phyloP scores from a whole-genome alignment of 2,797 vertebrate species.

The Danio albolineatus region DNA sequence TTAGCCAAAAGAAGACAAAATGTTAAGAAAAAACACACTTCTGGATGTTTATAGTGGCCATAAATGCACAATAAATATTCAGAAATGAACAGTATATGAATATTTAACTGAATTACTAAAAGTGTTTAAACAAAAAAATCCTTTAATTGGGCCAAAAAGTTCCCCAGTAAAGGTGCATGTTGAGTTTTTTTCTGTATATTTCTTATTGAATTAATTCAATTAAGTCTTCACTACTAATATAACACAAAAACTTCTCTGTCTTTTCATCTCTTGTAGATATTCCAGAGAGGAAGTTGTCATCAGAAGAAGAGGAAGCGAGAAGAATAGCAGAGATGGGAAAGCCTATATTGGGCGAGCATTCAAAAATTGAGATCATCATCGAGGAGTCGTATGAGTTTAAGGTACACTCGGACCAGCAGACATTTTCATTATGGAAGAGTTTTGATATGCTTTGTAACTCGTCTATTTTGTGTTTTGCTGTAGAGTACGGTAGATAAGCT shows the following conservation, averaged over 20 bases:
- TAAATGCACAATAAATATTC: too few relatives aligned
- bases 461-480: slow-evolving; percentile 1
- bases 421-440: not conserved
- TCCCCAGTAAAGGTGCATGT: not conserved
- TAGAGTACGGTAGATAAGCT: slow-evolving; percentile 98
- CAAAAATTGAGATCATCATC: slow-evolving; percentile 96
- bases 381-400: slow-evolving; percentile 99
- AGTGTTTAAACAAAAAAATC: not conserved
- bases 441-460: not conserved
- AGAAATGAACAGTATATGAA: not conserved
- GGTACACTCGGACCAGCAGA: slow-evolving; percentile 73
- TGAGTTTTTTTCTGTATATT: not conserved
- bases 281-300: slow-evolving; percentile 89
- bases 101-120: not conserved
- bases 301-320: slow-evolving; percentile 94
- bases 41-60: too few relatives aligned
- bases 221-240: not conserved
- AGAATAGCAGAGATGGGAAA: slow-evolving; percentile 99
- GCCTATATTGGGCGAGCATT: slow-evolving; percentile 90
- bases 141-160: not conserved
- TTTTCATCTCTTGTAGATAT: slow-evolving; percentile 75
- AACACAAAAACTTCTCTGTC: not conserved
- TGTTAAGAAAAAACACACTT: too few relatives aligned
- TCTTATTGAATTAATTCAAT: not conserved
- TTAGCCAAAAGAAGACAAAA: too few relatives aligned